A percentile compares a stretch with the other conserved stretches of the same genome.
These are phyloP conservation scores for Enteromius afrohamiltoni DNA, from an alignment of 2,797 vertebrate genomes.

Conservation along the genomic window DNA sequence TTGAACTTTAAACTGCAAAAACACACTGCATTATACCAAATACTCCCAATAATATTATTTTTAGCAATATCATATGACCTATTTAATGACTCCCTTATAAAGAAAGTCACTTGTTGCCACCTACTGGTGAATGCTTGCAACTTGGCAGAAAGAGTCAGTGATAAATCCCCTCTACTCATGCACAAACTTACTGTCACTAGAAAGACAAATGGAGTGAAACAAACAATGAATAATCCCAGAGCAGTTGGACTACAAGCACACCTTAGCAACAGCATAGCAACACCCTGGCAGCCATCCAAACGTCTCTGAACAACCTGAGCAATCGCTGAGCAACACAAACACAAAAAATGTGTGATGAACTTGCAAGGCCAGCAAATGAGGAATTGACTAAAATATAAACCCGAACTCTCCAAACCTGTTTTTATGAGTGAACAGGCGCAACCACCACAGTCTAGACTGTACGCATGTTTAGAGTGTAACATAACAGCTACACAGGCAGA, in stretches of 20 bases:
- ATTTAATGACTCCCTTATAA: neutral
- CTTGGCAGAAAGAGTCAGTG: neutral
- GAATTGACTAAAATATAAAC: slow-evolving; percentile 29
- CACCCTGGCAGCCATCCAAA: slow-evolving; percentile 4
- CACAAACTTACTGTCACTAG: neutral
- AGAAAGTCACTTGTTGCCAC: neutral
- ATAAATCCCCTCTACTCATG: neutral
- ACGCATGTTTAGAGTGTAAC: slow-evolving; percentile 31
- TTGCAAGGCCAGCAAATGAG: neutral
- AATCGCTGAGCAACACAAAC: slow-evolving; percentile 6
- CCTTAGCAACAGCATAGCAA: slow-evolving; percentile 6
- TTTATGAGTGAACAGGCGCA: slow-evolving; percentile 40
- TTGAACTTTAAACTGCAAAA: too few relatives aligned
- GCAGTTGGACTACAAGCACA: neutral
- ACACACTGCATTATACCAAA: too few relatives aligned
- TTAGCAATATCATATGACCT: too few relatives aligned
- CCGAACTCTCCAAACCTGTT: slow-evolving; percentile 7
- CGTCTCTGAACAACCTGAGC: neutral
- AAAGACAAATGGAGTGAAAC: slow-evolving; percentile 9
- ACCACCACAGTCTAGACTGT: slow-evolving; percentile 51
- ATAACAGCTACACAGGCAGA: slow-evolving; percentile 27
- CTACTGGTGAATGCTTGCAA: neutral
- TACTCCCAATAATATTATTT: too few relatives aligned
- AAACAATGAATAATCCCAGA: slow-evolving; percentile 15
- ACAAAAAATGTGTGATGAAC: slow-evolving; percentile 5